These are phyloP conservation scores for Muricea muricata DNA, from an alignment of 92 coral and sea anemone species.

Conservation along the genomic window DNA sequence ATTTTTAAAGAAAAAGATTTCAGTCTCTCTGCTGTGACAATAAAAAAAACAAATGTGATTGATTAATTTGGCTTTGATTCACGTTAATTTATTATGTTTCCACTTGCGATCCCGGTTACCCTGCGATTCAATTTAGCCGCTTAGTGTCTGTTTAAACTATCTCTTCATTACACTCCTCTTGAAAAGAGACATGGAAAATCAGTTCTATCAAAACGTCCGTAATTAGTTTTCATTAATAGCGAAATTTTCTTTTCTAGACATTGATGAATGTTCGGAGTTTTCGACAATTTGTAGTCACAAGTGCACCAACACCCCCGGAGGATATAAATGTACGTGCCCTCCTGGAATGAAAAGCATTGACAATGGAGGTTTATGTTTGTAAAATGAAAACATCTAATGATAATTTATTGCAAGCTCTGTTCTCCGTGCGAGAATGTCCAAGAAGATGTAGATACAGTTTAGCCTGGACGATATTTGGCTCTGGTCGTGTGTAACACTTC, in stretches of 20 bases:
- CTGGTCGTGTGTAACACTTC: background rate
- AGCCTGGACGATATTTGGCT: no score
- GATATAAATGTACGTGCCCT: conserved; percentile 91
- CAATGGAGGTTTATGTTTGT: conserved; percentile 80
- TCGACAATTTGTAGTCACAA: conserved; percentile 79
- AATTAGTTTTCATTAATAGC: background rate
- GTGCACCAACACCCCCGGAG: conserved; percentile 91
- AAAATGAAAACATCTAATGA: background rate
- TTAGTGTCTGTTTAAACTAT: no score
- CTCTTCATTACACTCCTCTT: no score
- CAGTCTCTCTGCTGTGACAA: no score
- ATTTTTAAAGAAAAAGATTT: no score
- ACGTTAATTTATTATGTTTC: no score
- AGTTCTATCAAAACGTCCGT: background rate
- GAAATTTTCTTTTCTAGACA: conserved; percentile 59
- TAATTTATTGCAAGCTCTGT: background rate
- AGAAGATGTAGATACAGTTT: no score
- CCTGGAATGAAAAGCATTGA: conserved; percentile 78
- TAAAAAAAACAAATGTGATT: no score
- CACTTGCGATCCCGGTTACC: no score
- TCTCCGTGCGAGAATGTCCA: background rate
- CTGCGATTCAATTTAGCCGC: no score
- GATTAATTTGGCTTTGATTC: no score
- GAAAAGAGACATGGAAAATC: no score
- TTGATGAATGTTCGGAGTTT: conserved; percentile 90